phyloP scores from a whole-genome alignment of 2,888 invertebrate genomes.

The Xylota sylvarum region DNA sequence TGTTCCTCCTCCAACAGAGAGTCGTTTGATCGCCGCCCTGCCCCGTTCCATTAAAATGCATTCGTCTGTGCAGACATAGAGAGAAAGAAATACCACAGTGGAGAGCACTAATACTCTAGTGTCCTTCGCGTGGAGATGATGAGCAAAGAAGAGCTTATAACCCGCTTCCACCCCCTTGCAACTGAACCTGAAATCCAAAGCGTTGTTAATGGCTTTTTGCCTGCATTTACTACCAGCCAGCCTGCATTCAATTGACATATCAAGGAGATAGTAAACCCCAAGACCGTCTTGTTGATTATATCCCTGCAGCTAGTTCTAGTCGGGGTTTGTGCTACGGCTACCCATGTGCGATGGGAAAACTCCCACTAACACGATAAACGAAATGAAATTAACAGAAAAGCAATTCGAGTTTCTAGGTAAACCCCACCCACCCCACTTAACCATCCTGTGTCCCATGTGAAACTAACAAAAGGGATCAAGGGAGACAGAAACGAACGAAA shows the following conservation, averaged over 20 bases:
- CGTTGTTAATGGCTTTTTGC: constrained; percentile 14
- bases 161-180: background rate
- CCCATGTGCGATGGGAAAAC: background rate
- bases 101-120: constrained; percentile 43
- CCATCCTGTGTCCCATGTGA: background rate
- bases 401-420: constrained; percentile 8
- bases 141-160: constrained; percentile 33
- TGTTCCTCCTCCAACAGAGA: constrained; percentile 16
- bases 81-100: constrained; percentile 23
- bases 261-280: constrained; percentile 39
- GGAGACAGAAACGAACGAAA: constrained; percentile 13
- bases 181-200: constrained; percentile 24
- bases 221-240: constrained; percentile 34
- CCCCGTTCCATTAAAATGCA: constrained; percentile 56
- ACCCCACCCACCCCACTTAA: background rate
- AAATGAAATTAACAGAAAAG: constrained; percentile 63
- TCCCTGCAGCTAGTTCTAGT: constrained; percentile 21
- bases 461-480: constrained; percentile 11
- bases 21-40: constrained; percentile 7
- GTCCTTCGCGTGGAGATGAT: constrained; percentile 52
- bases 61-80: background rate
- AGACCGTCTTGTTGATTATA: constrained; percentile 32
- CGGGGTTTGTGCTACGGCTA: no score
- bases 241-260: constrained; percentile 67
- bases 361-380: constrained; percentile 26